phyloP scores from a whole-genome alignment of 35 echinoderm and acorn worm genomes.

The Nesometra sesokonis region DNA sequence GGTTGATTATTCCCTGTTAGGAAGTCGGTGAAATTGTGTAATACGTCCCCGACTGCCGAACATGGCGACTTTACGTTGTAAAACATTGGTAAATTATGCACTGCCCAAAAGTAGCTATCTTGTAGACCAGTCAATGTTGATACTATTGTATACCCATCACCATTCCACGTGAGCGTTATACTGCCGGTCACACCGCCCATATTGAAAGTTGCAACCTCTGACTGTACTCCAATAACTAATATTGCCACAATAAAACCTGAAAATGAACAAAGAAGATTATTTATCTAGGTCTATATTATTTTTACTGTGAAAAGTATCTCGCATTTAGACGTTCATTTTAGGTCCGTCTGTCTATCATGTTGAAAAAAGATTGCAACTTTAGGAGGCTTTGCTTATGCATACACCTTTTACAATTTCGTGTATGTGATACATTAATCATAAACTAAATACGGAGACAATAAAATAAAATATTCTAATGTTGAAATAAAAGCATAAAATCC shows the following conservation, averaged over 20 bases:
- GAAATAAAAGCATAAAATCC: too few species aligned
- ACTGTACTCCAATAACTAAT: neutral
- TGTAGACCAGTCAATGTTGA: neutral
- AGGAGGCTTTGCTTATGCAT: too few species aligned
- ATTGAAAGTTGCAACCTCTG: constrained; percentile 33
- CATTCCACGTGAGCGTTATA: constrained; percentile 10
- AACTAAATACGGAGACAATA: too few species aligned
- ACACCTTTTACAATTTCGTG: too few species aligned
- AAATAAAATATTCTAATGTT: too few species aligned
- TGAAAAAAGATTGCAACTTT: too few species aligned
- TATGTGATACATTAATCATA: too few species aligned
- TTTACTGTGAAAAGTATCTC: too few species aligned
- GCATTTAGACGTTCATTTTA: too few species aligned
- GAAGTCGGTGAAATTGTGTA: constrained; percentile 11
- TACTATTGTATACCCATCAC: neutral
- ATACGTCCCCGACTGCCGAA: constrained; percentile 4
- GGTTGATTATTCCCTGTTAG: constrained; percentile 4
- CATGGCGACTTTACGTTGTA: constrained; percentile 49
- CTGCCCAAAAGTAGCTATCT: constrained; percentile 27
- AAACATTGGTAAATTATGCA: constrained; percentile 51
- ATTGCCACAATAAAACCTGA: neutral
- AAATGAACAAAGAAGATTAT: neutral
- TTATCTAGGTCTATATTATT: neutral
- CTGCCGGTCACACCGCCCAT: constrained; percentile 36
- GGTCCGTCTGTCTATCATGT: too few species aligned